Percentiles rank a stretch among this genome's conserved stretches.
Evolutionary conservation across 2,888 invertebrate genomes (phyloP).

Genomic region (Muschampia plurimacula): DNA sequence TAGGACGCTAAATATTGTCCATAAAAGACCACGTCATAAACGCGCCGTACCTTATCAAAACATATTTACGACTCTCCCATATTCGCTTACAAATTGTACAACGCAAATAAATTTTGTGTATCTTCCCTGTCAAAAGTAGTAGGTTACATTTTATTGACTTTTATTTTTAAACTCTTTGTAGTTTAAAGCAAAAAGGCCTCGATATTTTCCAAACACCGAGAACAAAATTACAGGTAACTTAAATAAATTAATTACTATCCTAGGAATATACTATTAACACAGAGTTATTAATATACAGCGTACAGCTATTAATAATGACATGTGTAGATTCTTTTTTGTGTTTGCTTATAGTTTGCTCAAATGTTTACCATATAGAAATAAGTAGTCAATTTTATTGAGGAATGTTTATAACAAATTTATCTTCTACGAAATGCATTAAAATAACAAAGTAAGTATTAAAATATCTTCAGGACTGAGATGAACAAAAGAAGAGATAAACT

Average conservation of each 20-base stretch:
- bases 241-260: neutral
- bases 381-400: too few relatives aligned
- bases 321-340: too few relatives aligned
- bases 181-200: neutral
- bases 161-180: slow-evolving; percentile 26
- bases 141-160: slow-evolving; percentile 23
- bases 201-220: neutral
- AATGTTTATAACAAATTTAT: too few relatives aligned
- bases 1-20: slow-evolving; percentile 50
- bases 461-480: too few relatives aligned
- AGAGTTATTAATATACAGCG: too few relatives aligned
- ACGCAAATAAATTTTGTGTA: slow-evolving; percentile 38
- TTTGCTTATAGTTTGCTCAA: too few relatives aligned
- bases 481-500: too few relatives aligned
- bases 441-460: too few relatives aligned
- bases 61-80: slow-evolving; percentile 38
- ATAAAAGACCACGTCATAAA: slow-evolving; percentile 39
- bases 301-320: too few relatives aligned
- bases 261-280: too few relatives aligned
- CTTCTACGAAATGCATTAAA: too few relatives aligned
- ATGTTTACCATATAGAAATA: too few relatives aligned
- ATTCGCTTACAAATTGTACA: slow-evolving; percentile 39
- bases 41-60: slow-evolving; percentile 37
- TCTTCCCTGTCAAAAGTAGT: slow-evolving; percentile 36
- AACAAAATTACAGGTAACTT: neutral